phyloP scores from a whole-genome alignment of 2,113 vertebrate species.

The Nycticorax nycticorax region DNA sequence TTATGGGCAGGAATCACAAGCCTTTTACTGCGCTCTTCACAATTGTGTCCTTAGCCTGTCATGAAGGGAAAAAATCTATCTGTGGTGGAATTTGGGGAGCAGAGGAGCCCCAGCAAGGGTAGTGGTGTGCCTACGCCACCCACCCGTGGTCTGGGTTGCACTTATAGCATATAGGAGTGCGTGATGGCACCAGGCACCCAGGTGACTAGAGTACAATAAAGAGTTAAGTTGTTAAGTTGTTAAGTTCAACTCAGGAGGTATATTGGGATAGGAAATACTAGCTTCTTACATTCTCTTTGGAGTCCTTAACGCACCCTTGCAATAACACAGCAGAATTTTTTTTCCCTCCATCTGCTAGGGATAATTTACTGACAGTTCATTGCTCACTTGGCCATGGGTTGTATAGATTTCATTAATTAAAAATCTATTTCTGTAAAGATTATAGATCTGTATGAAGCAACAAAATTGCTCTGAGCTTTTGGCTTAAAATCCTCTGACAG shows the following conservation, averaged over 20 bases:
- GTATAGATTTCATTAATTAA: neutral
- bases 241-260: neutral
- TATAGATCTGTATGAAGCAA: neutral
- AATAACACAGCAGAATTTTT: neutral
- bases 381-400: neutral
- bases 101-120: neutral
- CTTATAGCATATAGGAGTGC: fast-evolving
- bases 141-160: neutral
- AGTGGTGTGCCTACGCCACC: neutral
- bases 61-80: neutral
- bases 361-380: neutral
- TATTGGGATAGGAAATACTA: neutral
- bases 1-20: neutral
- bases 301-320: neutral
- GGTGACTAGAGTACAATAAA: neutral
- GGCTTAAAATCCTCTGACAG: neutral
- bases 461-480: neutral
- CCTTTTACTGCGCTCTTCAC: neutral
- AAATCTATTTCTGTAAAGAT: neutral
- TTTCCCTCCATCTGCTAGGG: neutral
- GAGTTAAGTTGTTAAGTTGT: neutral
- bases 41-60: neutral
- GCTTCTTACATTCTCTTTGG: neutral
- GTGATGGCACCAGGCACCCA: neutral
- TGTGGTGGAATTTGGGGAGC: neutral